These are phyloP conservation scores for Borostomias antarcticus DNA, from an alignment of 2,797 vertebrate genomes.

Conservation along the genomic window DNA sequence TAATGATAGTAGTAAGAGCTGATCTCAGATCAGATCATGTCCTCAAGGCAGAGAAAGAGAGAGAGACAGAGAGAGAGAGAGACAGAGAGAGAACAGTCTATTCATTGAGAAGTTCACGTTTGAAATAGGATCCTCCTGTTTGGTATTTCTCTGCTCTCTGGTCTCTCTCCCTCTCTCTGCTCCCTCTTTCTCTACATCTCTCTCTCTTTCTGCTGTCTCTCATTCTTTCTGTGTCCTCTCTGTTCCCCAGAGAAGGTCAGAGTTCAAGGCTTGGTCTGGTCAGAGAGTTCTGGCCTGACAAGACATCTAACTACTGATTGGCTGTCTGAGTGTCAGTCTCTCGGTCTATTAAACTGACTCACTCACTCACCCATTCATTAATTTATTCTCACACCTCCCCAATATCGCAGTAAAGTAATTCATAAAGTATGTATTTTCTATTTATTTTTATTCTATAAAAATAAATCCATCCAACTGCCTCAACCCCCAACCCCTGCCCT, in stretches of 20 bases:
- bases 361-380: background rate
- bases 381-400: background rate
- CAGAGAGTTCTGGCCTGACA: conserved; percentile 22
- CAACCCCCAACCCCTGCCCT: background rate
- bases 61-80: too few relatives aligned
- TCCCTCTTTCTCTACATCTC: conserved; percentile 2
- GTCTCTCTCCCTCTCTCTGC: conserved; percentile 1
- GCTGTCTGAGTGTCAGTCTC: background rate
- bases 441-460: too few relatives aligned
- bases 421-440: background rate
- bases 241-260: conserved; percentile 37
- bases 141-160: background rate
- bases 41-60: conserved; percentile 15
- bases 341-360: background rate
- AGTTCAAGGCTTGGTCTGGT: conserved; percentile 28
- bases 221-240: conserved; percentile 29
- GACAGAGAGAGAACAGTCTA: conserved; percentile 8
- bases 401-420: background rate
- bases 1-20: background rate
- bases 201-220: conserved; percentile 30
- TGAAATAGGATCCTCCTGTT: conserved; percentile 12
- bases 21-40: conserved; percentile 24
- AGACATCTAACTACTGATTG: conserved; percentile 34
- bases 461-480: background rate
- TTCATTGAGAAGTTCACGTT: background rate